phyloP scores from a whole-genome alignment of 2,113 vertebrate genomes.

The Corvus hawaiiensis region DNA sequence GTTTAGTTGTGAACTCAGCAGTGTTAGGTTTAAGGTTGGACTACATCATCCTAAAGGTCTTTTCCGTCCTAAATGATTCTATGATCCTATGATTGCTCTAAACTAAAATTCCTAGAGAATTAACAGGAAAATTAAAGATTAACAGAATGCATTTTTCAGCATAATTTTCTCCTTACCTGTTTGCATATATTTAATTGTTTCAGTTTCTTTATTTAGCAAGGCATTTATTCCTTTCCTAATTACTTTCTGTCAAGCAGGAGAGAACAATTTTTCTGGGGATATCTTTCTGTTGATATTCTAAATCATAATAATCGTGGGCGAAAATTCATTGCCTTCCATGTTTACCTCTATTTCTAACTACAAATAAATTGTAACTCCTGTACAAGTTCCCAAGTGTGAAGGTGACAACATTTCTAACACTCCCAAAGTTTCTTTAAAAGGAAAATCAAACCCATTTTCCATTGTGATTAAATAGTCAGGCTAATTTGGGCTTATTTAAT shows the following conservation, averaged over 20 bases:
- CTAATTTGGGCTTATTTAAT: not conserved
- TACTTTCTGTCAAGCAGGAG: rapidly evolving
- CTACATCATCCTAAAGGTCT: rapidly evolving
- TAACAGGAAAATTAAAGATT: not conserved
- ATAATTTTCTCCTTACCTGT: not conserved
- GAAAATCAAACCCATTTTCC: not conserved
- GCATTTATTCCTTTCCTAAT: not conserved
- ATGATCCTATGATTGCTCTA: not conserved
- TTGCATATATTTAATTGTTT: not conserved
- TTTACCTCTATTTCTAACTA: not conserved
- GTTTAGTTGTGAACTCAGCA: rapidly evolving
- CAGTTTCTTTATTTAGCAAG: not conserved
- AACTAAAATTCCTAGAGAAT: not conserved
- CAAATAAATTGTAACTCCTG: not conserved
- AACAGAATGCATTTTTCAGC: rapidly evolving
- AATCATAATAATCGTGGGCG: not conserved
- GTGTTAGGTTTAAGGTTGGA: rapidly evolving
- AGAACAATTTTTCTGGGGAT: not conserved
- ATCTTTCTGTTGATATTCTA: not conserved
- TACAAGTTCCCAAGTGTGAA: not conserved
- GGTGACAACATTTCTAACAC: not conserved
- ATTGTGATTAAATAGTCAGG: not conserved
- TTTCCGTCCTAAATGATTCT: not conserved
- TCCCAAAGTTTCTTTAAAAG: not conserved
- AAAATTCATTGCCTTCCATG: not conserved